Percentiles rank a stretch among this genome's conserved stretches.
phyloP scores from a whole-genome alignment of 2,113 vertebrate genomes.

The Cinclus mexicanus region DNA sequence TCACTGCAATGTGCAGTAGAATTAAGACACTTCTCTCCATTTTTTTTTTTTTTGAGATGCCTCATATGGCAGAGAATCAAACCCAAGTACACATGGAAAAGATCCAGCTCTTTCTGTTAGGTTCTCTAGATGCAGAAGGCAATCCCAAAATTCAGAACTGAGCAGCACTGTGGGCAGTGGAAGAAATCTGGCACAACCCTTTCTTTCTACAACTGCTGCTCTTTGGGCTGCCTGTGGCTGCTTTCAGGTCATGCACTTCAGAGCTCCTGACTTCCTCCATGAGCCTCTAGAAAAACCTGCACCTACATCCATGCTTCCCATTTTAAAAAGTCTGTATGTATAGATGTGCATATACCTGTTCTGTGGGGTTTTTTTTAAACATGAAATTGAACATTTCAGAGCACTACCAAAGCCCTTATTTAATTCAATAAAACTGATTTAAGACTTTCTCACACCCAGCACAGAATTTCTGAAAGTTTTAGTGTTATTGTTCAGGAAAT shows the following conservation, averaged over 20 bases:
- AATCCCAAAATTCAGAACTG: neutral
- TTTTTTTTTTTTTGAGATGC: neutral
- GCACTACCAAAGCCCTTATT: neutral
- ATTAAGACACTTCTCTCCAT: neutral
- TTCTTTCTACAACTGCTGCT: neutral
- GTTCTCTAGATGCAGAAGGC: neutral
- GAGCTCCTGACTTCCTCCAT: neutral
- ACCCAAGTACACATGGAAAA: neutral
- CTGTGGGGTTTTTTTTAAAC: neutral
- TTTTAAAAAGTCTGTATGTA: neutral
- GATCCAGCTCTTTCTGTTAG: neutral
- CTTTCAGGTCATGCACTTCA: neutral
- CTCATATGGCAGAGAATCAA: neutral
- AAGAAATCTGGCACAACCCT: neutral
- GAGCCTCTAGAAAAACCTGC: neutral
- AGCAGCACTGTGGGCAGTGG: neutral
- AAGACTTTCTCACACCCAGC: neutral
- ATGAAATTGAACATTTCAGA: neutral
- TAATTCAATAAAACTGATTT: neutral
- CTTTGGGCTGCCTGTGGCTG: neutral
- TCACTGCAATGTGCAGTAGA: neutral
- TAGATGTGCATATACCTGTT: neutral
- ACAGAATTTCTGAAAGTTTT: neutral
- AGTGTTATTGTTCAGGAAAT: neutral
- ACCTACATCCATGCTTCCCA: neutral